Base-by-base conservation (phyloP, 2,797 vertebrate species). In the Amazonetta brasiliensis region DNA sequence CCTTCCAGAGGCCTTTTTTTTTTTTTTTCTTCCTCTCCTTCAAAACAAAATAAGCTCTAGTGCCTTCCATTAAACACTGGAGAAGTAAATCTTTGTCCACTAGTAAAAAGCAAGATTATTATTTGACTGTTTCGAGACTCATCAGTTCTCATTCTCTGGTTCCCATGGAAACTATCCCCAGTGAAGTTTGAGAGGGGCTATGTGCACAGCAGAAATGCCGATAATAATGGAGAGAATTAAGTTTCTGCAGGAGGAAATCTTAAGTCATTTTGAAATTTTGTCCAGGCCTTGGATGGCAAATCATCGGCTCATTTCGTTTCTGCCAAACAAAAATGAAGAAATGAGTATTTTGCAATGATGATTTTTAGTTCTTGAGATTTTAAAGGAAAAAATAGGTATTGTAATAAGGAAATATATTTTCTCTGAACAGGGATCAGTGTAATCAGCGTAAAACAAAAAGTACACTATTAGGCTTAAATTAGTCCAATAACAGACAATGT, bases 161-260 rank as follows among this genome's bases (percentile, higher is more conserved):
- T 98, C 88, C 97, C 95, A 98, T 98, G 97, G 97, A 97, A 98
- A 98, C 95, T 59, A 72, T 95, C 75, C 93, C 90, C 64, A 93
- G 90, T 96, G 96, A 97, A 97, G 90, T 96, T 97, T 88, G 88
- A 97, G 91, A 95, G 72, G 93, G 89, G 89, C 81, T 96, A 56
- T 81, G 84, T 82, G 72, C 22, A 63, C 88, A 94, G 95, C 66
- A 91, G 87, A 97, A 97, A 98, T 96, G 52, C 75, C 13, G 62
- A 75, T 85, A 91, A 82, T 96, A 96, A 92, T 73, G 72, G 78
- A 92, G 68, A 95, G 77, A 95, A 95, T 93, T 89, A 93, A 90
- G 66, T 95, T 96, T 94, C 67, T 94, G 54, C 79, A 94, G 56
- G 44, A 81, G 63, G 68, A 96, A 90, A 96, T 64, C 87, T 88